A percentile compares a stretch with the other conserved stretches of the same genome.
These are phyloP conservation scores for Drosophila bipectinata DNA, from an alignment of 1,140 invertebrate genomes.

Conservation along the genomic window DNA sequence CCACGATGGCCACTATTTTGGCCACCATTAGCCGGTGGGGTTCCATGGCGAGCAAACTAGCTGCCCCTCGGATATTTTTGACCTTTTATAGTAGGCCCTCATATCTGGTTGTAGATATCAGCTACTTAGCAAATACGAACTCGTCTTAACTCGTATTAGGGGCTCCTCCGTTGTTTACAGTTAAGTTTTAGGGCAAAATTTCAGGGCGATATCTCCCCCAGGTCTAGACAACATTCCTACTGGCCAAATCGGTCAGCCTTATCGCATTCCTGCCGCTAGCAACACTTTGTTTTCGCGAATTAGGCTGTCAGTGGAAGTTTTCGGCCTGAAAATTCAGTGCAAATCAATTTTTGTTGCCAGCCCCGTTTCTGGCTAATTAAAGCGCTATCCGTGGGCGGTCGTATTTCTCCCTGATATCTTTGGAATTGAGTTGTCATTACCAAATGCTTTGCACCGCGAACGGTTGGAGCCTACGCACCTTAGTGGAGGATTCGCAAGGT, in stretches of 20 bases:
- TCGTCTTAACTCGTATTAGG: constrained; percentile 30
- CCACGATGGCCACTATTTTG: constrained; percentile 89
- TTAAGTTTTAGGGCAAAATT: constrained; percentile 1
- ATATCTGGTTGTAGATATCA: constrained; percentile 31
- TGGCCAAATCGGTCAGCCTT: neutral
- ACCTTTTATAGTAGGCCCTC: constrained; percentile 20
- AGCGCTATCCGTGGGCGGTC: constrained; percentile 9
- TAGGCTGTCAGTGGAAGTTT: constrained; percentile 27
- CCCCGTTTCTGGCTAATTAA: constrained; percentile 14
- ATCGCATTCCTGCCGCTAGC: neutral
- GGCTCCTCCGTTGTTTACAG: constrained; percentile 4
- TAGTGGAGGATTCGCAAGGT: too few relatives aligned
- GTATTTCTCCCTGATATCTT: constrained; percentile 29
- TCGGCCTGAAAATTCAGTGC: constrained; percentile 49
- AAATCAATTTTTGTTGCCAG: constrained; percentile 12
- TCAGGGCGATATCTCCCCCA: constrained; percentile 19
- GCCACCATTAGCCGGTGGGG: constrained; percentile 85
- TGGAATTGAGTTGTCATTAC: constrained; percentile 4
- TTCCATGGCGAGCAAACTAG: constrained; percentile 26
- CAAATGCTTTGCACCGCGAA: constrained; percentile 9
- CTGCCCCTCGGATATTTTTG: neutral
- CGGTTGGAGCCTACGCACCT: too few relatives aligned
- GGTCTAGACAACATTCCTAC: neutral
- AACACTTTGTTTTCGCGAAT: constrained; percentile 5
- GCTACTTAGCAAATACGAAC: constrained; percentile 9